Evolutionary conservation across 2,888 invertebrate species (phyloP).

Genomic region (Ornithoptera priamus): DNA sequence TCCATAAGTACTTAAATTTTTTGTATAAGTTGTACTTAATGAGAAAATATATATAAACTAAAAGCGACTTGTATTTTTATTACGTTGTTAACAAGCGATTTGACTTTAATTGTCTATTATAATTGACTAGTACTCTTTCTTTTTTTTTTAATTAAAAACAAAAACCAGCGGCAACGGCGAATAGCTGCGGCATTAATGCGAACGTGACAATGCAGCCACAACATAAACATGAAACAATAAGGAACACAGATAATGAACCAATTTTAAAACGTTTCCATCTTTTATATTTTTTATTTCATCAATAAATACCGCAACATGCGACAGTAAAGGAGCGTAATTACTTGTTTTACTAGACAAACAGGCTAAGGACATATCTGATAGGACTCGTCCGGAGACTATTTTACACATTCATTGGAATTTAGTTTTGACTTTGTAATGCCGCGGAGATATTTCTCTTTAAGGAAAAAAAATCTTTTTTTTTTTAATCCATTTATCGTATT

Average conservation of each 20-base stretch:
- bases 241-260: slow-evolving; percentile 29
- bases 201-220: slow-evolving; percentile 11
- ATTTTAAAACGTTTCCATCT: slow-evolving; percentile 29
- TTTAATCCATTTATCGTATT: neutral
- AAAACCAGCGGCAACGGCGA: neutral
- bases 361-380: slow-evolving; percentile 22
- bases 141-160: slow-evolving; percentile 10
- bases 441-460: slow-evolving; percentile 23
- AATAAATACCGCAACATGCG: slow-evolving; percentile 24
- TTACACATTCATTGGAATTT: slow-evolving; percentile 28
- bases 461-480: slow-evolving; percentile 8
- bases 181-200: slow-evolving; percentile 10
- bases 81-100: slow-evolving; percentile 7
- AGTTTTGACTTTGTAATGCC: slow-evolving; percentile 27
- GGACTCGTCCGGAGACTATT: slow-evolving; percentile 13
- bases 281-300: slow-evolving; percentile 16
- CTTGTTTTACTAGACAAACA: slow-evolving; percentile 28
- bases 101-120: slow-evolving; percentile 14
- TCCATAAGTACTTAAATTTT: too few relatives aligned
- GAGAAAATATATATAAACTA: too few relatives aligned
- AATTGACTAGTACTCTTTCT: neutral
- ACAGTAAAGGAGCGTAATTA: slow-evolving; percentile 22
- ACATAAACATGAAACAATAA: slow-evolving; percentile 27
- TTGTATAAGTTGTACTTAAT: too few relatives aligned
- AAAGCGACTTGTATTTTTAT: too few relatives aligned